phyloP scores from a whole-genome alignment of 2,888 invertebrate genomes.

The Cryptophagus acutangulus region DNA sequence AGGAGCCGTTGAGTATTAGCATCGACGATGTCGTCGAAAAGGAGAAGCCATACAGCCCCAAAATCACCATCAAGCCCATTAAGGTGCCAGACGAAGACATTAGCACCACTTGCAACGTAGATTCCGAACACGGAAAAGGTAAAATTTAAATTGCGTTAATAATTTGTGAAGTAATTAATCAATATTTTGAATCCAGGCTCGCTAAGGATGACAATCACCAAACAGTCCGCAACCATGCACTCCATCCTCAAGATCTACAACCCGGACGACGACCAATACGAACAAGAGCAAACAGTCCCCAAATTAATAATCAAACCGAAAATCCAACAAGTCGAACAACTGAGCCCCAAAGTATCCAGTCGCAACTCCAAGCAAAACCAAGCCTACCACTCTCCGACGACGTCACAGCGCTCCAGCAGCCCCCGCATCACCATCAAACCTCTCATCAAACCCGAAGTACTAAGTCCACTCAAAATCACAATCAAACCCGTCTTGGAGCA shows the following conservation, averaged over 20 bases:
- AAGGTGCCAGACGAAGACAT: slow-evolving; percentile 35
- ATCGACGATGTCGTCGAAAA: slow-evolving; percentile 33
- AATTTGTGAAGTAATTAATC: too few relatives aligned
- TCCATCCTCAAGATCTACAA: slow-evolving; percentile 45
- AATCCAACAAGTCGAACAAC: slow-evolving; percentile 33
- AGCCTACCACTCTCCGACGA: slow-evolving; percentile 26
- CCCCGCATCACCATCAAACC: slow-evolving; percentile 48
- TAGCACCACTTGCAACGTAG: slow-evolving; percentile 26
- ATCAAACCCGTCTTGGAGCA: slow-evolving; percentile 47
- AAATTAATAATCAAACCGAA: slow-evolving; percentile 41
- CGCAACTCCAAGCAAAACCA: slow-evolving; percentile 36
- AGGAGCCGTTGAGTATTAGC: slow-evolving; percentile 13
- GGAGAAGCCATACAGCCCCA: slow-evolving; percentile 39
- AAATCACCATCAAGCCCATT: slow-evolving; percentile 47
- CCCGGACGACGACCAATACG: slow-evolving; percentile 31
- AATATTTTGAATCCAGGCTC: too few relatives aligned
- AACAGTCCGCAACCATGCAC: slow-evolving; percentile 43
- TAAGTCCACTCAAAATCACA: slow-evolving; percentile 44
- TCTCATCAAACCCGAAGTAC: slow-evolving; percentile 33
- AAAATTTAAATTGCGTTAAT: too few relatives aligned
- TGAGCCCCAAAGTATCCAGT: slow-evolving; percentile 48
- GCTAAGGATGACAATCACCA: slow-evolving; percentile 45
- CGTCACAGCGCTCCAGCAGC: slow-evolving; percentile 39
- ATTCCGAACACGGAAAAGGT: slow-evolving; percentile 21
- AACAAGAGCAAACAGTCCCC: slow-evolving; percentile 34